These are phyloP conservation scores for Actinopyga echinites DNA, from an alignment of 53 echinoderm and acorn worm species.

Conservation along the genomic window DNA sequence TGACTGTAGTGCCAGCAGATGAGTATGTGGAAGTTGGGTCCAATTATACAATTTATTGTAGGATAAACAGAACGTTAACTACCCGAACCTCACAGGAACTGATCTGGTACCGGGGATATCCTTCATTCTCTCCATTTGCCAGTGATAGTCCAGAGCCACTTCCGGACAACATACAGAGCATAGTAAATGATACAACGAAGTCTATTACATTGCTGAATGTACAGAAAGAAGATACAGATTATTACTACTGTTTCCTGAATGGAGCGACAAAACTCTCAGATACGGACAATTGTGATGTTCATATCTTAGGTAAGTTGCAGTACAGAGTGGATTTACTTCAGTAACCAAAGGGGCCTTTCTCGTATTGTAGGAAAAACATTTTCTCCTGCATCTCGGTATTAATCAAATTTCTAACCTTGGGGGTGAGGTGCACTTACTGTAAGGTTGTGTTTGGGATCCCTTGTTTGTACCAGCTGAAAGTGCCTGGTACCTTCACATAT, in stretches of 20 bases:
- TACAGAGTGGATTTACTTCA: no score
- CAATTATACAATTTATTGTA: conserved; percentile 10
- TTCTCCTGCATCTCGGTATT: no score
- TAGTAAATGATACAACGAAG: conserved; percentile 10
- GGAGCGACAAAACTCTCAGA: neutral
- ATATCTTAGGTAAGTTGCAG: conserved; percentile 9
- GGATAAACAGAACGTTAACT: neutral
- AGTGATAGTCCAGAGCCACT: neutral
- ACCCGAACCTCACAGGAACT: neutral
- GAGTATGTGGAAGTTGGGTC: neutral
- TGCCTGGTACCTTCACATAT: no score
- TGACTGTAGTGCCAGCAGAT: neutral
- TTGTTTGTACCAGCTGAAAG: no score
- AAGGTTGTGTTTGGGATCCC: no score
- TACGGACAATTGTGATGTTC: conserved; percentile 1
- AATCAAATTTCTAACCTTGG: no score
- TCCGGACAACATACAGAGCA: neutral
- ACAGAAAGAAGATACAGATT: neutral
- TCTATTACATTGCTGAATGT: conserved; percentile 15
- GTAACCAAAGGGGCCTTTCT: no score
- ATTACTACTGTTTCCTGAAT: conserved; percentile 1
- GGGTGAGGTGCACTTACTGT: no score
- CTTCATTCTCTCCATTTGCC: neutral
- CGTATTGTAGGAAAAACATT: no score
- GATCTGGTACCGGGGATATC: neutral